A percentile compares a stretch with the other conserved stretches of the same genome.
Evolutionary conservation across 2,113 vertebrate genomes (phyloP).

Genomic region (Pelecanoides urinatrix): DNA sequence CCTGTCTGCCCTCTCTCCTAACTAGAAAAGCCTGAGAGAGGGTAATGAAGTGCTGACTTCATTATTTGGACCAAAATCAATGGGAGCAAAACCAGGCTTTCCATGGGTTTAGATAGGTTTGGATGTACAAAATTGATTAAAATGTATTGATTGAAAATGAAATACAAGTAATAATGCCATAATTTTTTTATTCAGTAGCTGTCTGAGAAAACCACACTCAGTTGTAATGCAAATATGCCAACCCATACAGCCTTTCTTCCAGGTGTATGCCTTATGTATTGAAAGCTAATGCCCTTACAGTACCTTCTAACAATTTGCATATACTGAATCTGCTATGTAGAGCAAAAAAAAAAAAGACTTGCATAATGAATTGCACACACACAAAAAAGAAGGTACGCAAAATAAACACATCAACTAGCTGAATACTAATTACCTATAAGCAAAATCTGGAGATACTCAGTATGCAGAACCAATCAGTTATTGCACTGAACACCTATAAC

Average conservation of each 20-base stretch:
- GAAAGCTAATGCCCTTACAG: slow-evolving; percentile 32
- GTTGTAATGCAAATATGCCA: slow-evolving; percentile 11
- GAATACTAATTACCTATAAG: slow-evolving; percentile 53
- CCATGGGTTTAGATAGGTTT: neutral
- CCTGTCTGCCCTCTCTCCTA: neutral
- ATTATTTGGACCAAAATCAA: neutral
- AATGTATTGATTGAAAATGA: neutral
- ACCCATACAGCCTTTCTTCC: neutral
- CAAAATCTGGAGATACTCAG: slow-evolving; percentile 41
- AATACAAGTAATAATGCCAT: neutral
- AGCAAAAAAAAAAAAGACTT: slow-evolving; percentile 37
- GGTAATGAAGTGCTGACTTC: neutral
- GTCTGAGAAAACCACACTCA: neutral
- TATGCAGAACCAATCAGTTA: slow-evolving; percentile 54
- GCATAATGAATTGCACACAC: slow-evolving; percentile 24
- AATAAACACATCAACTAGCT: slow-evolving; percentile 61
- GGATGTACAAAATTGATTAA: neutral
- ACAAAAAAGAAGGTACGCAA: slow-evolving; percentile 26
- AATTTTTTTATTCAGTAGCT: neutral
- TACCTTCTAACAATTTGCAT: slow-evolving; percentile 43
- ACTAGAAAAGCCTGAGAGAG: neutral
- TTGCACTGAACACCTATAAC: slow-evolving; percentile 50
- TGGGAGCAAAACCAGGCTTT: neutral
- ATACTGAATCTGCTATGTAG: neutral
- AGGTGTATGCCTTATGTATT: slow-evolving; percentile 14